phyloP scores from a whole-genome alignment of 2,797 vertebrate genomes.

The Leuciscus waleckii region DNA sequence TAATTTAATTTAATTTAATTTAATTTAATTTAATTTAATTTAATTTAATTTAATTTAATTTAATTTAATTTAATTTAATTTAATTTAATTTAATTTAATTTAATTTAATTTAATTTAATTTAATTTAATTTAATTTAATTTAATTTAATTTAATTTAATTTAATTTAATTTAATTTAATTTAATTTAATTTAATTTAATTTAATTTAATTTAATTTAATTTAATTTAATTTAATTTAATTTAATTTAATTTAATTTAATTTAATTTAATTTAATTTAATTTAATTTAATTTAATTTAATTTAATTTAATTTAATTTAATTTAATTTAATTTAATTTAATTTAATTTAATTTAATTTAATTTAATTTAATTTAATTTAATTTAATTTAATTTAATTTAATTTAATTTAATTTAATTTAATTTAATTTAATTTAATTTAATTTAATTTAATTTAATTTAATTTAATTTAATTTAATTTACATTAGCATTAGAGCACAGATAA shows the following conservation, averaged over 20 bases:
- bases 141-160: background rate
- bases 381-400: background rate
- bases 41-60: background rate
- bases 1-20: background rate
- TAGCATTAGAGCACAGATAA: background rate
- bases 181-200: background rate
- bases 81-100: background rate
- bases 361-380: background rate
- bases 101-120: background rate
- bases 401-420: background rate
- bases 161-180: background rate
- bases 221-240: background rate
- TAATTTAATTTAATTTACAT: background rate
- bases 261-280: background rate
- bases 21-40: background rate
- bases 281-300: background rate
- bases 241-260: background rate
- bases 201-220: background rate
- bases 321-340: background rate
- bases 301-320: background rate
- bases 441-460: background rate
- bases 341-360: background rate
- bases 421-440: background rate
- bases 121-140: background rate
- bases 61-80: background rate